These are phyloP conservation scores for Hippolais icterina DNA, from an alignment of 2,113 vertebrate species.

Conservation along the genomic window DNA sequence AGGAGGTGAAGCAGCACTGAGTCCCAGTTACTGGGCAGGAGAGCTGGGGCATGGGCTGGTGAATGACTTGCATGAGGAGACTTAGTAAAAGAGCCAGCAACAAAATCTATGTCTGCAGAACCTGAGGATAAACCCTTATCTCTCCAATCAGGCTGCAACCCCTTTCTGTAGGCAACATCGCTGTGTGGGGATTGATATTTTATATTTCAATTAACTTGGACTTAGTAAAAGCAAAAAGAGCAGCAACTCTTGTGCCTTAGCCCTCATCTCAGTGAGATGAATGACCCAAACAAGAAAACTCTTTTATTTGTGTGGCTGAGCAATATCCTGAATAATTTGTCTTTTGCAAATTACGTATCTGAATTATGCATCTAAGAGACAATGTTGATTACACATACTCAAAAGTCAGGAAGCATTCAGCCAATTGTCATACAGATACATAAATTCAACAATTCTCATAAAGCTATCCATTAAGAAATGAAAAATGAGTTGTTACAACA, in stretches of 20 bases:
- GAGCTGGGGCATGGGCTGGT: neutral
- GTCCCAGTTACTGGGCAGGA: neutral
- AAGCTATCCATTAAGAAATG: neutral
- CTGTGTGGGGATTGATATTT: neutral
- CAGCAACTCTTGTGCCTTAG: neutral
- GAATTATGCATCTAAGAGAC: neutral
- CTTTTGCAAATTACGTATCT: neutral
- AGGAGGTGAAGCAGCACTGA: accelerated
- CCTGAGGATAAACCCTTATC: neutral
- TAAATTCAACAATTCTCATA: neutral
- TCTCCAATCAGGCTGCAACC: neutral
- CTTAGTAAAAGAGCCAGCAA: neutral
- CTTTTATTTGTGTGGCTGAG: neutral
- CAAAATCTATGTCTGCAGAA: neutral
- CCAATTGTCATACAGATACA: neutral
- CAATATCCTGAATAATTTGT: neutral
- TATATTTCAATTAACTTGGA: neutral
- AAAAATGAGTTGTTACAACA: neutral
- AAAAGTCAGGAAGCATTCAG: neutral
- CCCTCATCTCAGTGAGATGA: neutral
- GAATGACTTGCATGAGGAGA: neutral
- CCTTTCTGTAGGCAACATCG: neutral
- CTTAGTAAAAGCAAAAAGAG: neutral
- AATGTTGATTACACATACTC: neutral
- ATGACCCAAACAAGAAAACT: neutral